These are phyloP conservation scores for Drosophila nebulosa DNA, from an alignment of 1,140 invertebrate species.

Conservation along the genomic window DNA sequence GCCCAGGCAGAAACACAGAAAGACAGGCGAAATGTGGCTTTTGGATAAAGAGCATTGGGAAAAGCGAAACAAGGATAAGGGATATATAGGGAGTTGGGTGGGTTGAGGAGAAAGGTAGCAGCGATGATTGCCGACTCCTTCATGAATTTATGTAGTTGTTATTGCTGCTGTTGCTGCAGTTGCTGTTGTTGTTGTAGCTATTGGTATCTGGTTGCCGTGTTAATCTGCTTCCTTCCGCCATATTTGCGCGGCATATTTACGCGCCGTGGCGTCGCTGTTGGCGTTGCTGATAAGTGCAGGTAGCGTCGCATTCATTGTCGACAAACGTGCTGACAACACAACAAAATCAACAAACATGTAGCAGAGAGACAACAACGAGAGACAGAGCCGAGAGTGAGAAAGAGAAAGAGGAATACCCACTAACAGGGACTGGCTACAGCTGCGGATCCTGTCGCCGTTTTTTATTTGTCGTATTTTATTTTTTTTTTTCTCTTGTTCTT, in stretches of 20 bases:
- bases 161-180: slow-evolving; percentile 6
- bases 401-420: not conserved
- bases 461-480: not conserved
- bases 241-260: slow-evolving; percentile 54
- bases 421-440: not conserved
- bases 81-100: no score
- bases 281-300: slow-evolving; percentile 48
- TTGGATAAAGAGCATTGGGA: not conserved
- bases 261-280: slow-evolving; percentile 12
- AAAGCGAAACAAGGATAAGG: not conserved
- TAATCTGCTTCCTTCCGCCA: slow-evolving; percentile 68
- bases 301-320: slow-evolving; percentile 24
- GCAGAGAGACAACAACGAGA: slow-evolving; percentile 3
- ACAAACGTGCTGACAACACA: slow-evolving; percentile 56
- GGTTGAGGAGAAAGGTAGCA: not conserved
- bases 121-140: not conserved
- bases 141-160: slow-evolving; percentile 3
- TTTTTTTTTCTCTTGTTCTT: slow-evolving; percentile 11
- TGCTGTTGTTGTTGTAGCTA: slow-evolving; percentile 47
- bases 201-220: slow-evolving; percentile 63
- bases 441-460: not conserved
- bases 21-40: not conserved
- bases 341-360: slow-evolving; percentile 53
- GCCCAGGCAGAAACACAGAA: not conserved
- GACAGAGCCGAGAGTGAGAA: not conserved